phyloP scores from a whole-genome alignment of 2,888 invertebrate genomes.

The Lasius fuliginosus region DNA sequence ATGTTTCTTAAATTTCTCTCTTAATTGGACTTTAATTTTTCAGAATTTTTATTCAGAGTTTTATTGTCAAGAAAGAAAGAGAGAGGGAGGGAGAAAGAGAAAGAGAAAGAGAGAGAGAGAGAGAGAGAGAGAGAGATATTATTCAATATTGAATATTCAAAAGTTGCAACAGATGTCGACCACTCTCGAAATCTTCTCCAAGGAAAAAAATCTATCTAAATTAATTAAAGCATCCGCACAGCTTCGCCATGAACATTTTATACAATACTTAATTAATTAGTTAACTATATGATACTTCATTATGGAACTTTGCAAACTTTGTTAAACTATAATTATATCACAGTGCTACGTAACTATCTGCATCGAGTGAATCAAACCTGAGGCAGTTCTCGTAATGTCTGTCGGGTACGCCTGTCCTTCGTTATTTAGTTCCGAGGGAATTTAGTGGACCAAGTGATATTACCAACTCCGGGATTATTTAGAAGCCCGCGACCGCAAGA shows the following conservation, averaged over 20 bases:
- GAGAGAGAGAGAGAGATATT: background rate
- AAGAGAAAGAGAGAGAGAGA: too few species aligned
- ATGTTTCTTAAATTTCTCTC: background rate
- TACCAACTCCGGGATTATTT: conserved; percentile 76
- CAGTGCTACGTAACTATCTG: background rate
- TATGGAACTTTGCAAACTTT: background rate
- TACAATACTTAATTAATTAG: background rate
- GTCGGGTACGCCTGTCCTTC: conserved; percentile 56
- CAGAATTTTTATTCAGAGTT: conserved; percentile 20
- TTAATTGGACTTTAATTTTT: background rate
- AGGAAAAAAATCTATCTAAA: conserved; percentile 18
- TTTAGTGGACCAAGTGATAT: conserved; percentile 75
- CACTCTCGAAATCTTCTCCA: background rate
- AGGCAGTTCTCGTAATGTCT: conserved; percentile 62
- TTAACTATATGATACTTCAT: background rate
- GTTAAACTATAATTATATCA: background rate
- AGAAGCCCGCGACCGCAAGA: conserved; percentile 70
- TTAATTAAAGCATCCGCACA: conserved; percentile 11
- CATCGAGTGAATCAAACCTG: conserved; percentile 33
- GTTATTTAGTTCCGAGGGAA: conserved; percentile 66
- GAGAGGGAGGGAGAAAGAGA: background rate
- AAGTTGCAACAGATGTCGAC: conserved; percentile 25
- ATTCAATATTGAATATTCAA: conserved; percentile 38
- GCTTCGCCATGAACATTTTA: too few species aligned
- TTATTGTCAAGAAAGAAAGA: background rate